phyloP scores from a whole-genome alignment of 2,113 vertebrate species.

The Panthera uncia region DNA sequence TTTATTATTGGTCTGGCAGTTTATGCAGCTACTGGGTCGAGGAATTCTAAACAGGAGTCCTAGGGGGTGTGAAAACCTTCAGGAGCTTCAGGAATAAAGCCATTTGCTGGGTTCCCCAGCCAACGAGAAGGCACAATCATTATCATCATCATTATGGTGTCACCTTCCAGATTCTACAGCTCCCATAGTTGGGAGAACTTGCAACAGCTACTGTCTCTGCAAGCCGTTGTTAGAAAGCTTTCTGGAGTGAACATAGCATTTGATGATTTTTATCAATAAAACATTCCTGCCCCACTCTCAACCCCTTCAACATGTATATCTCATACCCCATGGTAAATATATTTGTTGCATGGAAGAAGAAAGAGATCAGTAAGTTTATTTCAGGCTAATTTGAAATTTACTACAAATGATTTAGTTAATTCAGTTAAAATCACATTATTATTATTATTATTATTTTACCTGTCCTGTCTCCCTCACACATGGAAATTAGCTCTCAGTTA shows the following conservation, averaged over 20 bases:
- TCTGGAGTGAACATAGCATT: slow-evolving; percentile 24
- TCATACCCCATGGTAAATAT: background rate
- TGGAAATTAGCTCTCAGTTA: background rate
- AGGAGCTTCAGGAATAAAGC: background rate
- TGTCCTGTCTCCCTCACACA: background rate
- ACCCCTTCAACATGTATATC: background rate
- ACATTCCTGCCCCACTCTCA: background rate
- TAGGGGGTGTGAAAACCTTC: background rate
- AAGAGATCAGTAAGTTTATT: background rate
- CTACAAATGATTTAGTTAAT: slow-evolving; percentile 1
- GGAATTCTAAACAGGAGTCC: background rate
- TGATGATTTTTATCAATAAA: background rate
- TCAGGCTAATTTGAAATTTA: slow-evolving; percentile 23
- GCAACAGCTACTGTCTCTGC: background rate
- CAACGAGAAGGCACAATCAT: background rate
- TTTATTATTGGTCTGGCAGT: background rate
- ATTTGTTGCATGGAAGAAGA: background rate
- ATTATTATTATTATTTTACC: background rate
- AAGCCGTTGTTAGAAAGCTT: background rate
- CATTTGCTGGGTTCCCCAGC: background rate
- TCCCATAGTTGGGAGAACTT: background rate
- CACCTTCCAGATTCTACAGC: background rate
- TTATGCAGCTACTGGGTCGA: background rate
- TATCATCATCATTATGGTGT: background rate
- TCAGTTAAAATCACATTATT: background rate